phyloP scores from a whole-genome alignment of 1,140 invertebrate species.

The Oscheius sp. region DNA sequence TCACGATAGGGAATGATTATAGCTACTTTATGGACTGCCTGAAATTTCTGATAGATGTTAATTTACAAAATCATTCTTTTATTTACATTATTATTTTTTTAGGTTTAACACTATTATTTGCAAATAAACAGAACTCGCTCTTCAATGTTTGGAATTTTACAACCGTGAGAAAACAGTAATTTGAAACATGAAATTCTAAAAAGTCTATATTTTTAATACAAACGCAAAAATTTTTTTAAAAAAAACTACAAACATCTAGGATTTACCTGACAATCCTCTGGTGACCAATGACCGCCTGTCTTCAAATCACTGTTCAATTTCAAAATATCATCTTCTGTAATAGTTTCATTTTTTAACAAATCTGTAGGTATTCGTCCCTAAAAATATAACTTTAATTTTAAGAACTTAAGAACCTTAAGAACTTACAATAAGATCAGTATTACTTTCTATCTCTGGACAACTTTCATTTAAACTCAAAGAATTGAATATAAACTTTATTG shows the following conservation, averaged over 20 bases:
- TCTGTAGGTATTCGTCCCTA: conserved; percentile 40
- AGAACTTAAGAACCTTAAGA: background rate
- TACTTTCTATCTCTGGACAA: conserved; percentile 27
- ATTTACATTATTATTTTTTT: too few species aligned
- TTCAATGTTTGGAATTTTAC: too few species aligned
- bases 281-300: conserved; percentile 53
- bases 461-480: too few species aligned
- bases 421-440: conserved; percentile 17
- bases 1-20: conserved; percentile 85
- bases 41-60: too few species aligned
- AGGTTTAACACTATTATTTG: too few species aligned
- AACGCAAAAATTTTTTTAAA: too few species aligned
- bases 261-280: conserved; percentile 44
- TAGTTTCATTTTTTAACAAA: conserved; percentile 51
- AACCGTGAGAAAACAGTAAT: too few species aligned
- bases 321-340: conserved; percentile 48
- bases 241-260: too few species aligned
- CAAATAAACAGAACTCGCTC: too few species aligned
- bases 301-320: conserved; percentile 45
- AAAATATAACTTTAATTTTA: too few species aligned
- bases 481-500: too few species aligned
- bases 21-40: conserved; percentile 66
- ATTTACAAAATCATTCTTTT: too few species aligned
- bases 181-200: background rate
- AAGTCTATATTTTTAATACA: conserved; percentile 35